phyloP scores from a whole-genome alignment of 2,797 vertebrate species.

The Characodon lateralis region DNA sequence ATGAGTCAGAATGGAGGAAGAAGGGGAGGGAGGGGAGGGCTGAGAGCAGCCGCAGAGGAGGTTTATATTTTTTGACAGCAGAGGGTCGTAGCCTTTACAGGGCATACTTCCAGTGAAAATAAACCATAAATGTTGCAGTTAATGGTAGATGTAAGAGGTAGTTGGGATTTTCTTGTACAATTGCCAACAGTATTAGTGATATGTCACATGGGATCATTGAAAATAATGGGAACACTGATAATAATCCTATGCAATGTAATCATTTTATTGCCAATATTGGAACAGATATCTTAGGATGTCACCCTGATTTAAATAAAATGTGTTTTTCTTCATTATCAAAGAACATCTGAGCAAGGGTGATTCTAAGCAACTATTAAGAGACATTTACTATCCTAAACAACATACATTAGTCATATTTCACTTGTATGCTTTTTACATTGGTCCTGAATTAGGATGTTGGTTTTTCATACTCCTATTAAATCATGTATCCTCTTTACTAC shows the following conservation, averaged over 20 bases:
- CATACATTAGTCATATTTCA: not conserved
- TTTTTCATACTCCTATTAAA: not conserved
- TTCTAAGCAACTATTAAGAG: not conserved
- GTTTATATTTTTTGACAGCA: conserved; percentile 63
- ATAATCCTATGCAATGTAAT: not conserved
- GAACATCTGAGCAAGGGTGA: no score
- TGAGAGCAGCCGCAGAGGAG: conserved; percentile 47
- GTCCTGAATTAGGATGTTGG: not conserved
- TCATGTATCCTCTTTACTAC: not conserved
- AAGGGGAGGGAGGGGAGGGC: conserved; percentile 12
- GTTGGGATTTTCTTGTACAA: not conserved
- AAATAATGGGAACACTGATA: not conserved
- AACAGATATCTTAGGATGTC: not conserved
- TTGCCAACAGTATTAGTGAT: not conserved
- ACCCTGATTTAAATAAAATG: not conserved
- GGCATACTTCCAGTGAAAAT: conserved; percentile 26
- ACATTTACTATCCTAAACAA: not conserved
- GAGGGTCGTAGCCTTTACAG: conserved; percentile 39
- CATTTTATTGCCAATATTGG: not conserved
- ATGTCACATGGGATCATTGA: not conserved
- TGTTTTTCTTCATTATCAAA: no score
- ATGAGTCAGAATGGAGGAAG: conserved; percentile 48
- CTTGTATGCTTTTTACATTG: not conserved
- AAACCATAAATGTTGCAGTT: conserved; percentile 24
- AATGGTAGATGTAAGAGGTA: conserved; percentile 9